Conservation (phyloP, 2,797 vertebrate species). For the Okamejei kenojei region DNA sequence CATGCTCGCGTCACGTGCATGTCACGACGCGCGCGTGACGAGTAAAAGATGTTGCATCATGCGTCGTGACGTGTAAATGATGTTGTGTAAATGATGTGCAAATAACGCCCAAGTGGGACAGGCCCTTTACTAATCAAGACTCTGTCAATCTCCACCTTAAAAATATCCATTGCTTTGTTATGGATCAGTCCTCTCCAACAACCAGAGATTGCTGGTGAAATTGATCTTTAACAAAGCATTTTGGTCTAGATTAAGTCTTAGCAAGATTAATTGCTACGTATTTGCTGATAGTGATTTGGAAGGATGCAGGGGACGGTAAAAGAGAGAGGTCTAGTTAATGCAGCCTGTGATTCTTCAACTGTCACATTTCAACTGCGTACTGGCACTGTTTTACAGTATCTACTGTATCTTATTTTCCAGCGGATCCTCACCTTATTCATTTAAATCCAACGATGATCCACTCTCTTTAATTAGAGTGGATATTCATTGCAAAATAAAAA, state of each 20-base stretch:
- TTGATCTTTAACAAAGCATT: neutral
- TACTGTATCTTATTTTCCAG: neutral
- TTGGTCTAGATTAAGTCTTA: neutral
- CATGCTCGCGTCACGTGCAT: too few relatives aligned
- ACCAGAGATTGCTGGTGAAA: neutral
- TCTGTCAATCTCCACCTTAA: too few relatives aligned
- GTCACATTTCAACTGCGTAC: neutral
- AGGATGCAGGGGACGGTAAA: neutral
- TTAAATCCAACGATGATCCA: neutral
- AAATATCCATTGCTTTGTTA: too few relatives aligned
- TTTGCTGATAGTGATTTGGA: neutral
- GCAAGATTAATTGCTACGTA: neutral
- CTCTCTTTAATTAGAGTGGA: constrained; percentile 24
- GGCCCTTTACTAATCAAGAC: too few relatives aligned
- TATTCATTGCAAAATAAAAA: neutral
- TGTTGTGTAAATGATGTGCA: too few relatives aligned
- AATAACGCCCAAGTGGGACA: too few relatives aligned
- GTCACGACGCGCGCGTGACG: too few relatives aligned
- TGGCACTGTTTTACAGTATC: neutral
- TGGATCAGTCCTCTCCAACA: neutral
- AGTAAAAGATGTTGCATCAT: too few relatives aligned
- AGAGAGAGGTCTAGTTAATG: neutral
- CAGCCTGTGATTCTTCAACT: neutral
- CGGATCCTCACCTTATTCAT: neutral
- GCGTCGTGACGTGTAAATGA: too few relatives aligned